Base-by-base conservation (phyloP, 2,113 vertebrate genomes). In the Rynchops niger region DNA sequence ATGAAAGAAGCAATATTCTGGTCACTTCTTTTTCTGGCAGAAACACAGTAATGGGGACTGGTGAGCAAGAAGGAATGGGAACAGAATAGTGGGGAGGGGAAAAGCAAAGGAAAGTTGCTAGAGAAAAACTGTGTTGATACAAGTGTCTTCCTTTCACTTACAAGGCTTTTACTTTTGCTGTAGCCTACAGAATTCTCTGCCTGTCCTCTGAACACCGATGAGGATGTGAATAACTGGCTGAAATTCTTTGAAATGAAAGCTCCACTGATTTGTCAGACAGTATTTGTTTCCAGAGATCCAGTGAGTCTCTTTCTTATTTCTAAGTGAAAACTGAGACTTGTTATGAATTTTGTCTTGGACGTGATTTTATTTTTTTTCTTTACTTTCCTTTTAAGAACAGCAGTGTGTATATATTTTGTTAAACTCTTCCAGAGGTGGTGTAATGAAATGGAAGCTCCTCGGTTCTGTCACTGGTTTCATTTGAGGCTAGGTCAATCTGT, bases 271-370 rank as follows among this genome's bases (percentile, higher is more conserved):
- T 99, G 99, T 96, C 99, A 99, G 96, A 98, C 99, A 23, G 99
- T 99, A 82, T 98, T 99, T 58, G 98, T 99, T 61, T 99, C 99
- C 97, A 99, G 95, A 97, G 99, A 99, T 95, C 99, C 99, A 3
- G 99, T 99, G 95, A 99, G 99, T 98, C 42, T 86, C 30, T 72
- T 38, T 89, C 9, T 88, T 2, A 8, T 87, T 82, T 86, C 29
- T 83, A 58, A 73, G 38, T 70, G 22, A 61, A 86, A 88, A 87
- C 30, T 53, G 30, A 89, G 40, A n/a, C 15, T 25, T 95, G 30
- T 58, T 30, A 38, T 66, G 27, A 93, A 47, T 62, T 87, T 56
- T 79, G 9, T 43, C 23, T 55, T 78, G 38, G 6, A 32, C 32
- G 10, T 74, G 59, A 42, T 71, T 86, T 81, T 94, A 20, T 47